Conservation (phyloP, 2,113 vertebrate genomes). For the Lipotes vexillifer region DNA sequence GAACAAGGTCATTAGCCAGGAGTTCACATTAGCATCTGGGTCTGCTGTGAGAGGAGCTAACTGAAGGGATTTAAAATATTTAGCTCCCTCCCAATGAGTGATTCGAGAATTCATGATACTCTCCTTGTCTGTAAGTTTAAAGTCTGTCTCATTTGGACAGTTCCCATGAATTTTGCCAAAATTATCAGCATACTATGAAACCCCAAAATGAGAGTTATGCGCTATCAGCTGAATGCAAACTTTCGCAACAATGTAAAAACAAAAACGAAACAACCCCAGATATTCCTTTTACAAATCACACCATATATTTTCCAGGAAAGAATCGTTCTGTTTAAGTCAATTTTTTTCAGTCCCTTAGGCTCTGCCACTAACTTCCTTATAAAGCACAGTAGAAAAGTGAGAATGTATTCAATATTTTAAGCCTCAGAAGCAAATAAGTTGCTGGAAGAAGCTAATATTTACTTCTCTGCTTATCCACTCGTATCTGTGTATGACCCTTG, state of each 20-base stretch:
- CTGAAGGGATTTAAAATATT: not conserved
- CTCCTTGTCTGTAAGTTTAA: not conserved
- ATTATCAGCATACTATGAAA: not conserved
- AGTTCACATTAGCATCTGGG: not conserved
- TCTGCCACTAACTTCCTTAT: not conserved
- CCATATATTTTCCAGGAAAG: not conserved
- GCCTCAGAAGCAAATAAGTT: not conserved
- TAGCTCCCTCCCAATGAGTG: not conserved
- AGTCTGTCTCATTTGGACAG: not conserved
- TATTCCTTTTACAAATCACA: not conserved
- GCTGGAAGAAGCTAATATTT: not conserved
- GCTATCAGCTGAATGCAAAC: not conserved
- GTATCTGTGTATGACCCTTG: not conserved
- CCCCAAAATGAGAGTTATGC: not conserved
- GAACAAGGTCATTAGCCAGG: not conserved
- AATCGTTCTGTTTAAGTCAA: not conserved
- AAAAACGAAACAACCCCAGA: not conserved
- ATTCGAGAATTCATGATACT: not conserved
- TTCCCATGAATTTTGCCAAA: not conserved
- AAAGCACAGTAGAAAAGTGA: not conserved
- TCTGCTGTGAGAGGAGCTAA: not conserved
- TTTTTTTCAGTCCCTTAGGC: not conserved
- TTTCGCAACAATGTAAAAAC: not conserved
- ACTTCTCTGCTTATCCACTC: not conserved
- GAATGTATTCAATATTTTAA: not conserved